Conservation (phyloP, 2,797 vertebrate species). For the Thunnus albacares region DNA sequence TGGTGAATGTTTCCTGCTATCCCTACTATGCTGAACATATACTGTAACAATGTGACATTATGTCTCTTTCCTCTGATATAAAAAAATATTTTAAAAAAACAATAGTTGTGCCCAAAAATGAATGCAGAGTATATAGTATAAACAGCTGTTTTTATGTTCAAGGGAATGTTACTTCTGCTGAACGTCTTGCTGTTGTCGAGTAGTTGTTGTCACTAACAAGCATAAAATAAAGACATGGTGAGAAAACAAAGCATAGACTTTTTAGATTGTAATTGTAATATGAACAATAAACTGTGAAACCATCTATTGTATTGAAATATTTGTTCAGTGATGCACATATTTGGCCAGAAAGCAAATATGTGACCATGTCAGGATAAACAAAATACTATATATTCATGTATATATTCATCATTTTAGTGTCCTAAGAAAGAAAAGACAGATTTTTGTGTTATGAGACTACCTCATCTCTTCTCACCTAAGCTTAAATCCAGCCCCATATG, state of each 20-base stretch:
- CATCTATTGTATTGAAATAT: neutral
- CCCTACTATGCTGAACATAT: neutral
- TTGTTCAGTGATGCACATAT: neutral
- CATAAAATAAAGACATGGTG: neutral
- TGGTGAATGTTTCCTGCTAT: neutral
- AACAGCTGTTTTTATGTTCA: neutral
- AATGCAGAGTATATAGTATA: neutral
- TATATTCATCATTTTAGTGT: neutral
- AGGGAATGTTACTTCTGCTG: neutral
- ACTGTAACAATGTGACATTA: neutral
- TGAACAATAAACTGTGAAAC: neutral
- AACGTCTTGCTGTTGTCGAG: neutral
- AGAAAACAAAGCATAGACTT: neutral
- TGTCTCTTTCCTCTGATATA: neutral
- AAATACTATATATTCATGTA: neutral
- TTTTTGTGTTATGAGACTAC: neutral
- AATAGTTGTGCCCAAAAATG: neutral
- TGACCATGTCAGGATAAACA: slow-evolving; percentile 4
- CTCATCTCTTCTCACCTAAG: slow-evolving; percentile 7
- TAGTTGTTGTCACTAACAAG: neutral
- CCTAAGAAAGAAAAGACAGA: neutral
- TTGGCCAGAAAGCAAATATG: neutral
- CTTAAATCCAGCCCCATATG: neutral
- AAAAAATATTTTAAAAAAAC: neutral
- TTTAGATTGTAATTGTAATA: neutral